Base-by-base conservation (phyloP, 2,888 invertebrate species). In the Meteorus cinctellus region DNA sequence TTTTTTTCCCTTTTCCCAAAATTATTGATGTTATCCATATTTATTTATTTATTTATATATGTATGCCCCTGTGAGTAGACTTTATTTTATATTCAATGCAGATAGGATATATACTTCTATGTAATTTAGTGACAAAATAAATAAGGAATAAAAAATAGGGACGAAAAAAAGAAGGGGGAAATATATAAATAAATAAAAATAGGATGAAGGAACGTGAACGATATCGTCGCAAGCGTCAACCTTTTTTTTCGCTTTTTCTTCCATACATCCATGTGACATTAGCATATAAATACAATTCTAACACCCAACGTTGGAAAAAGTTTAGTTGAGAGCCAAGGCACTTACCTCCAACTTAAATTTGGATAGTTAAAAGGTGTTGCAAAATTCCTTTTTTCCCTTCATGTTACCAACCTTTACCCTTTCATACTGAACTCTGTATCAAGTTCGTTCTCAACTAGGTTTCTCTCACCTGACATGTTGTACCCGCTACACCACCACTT, bases 261-360 rank as follows among this genome's bases (percentile, higher is more conserved):
- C 1, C 55, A 55, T 55, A 55, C 19, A 55, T 19, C 55, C 24
- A 55, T 55, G 19, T 77, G 78, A 79, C 80, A 84, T 84, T 85
- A 84, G 83, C 85, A 84, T 84, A 84, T 83, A 85, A 85, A 85
- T 85, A 83, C 83, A 82, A 82, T 80, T 82, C 81, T 82, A 82
- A 82, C 80, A 81, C 79, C 79, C 82, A 19, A 8, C 78, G 77
- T 77, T 81, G 80, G 80, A 81, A 82, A 83, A 82, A 82, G 81
- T 82, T 82, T 82, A 81, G 81, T 81, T 78, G 69, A 74, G 67
- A 76, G 72, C 78, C 77, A 79, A 79, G 80, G 81, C 81, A 81
- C 81, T 82, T 81, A 81, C 81, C 81, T 81, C 81, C 81, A 83
- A 85, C 84, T 84, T 82, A 82, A 83, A 84, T 83, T 83, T 83